Evolutionary conservation across 1,140 invertebrate species (phyloP), one percentile per base, ranked within the genome.

Genomic region (Conus betulinus): DNA sequence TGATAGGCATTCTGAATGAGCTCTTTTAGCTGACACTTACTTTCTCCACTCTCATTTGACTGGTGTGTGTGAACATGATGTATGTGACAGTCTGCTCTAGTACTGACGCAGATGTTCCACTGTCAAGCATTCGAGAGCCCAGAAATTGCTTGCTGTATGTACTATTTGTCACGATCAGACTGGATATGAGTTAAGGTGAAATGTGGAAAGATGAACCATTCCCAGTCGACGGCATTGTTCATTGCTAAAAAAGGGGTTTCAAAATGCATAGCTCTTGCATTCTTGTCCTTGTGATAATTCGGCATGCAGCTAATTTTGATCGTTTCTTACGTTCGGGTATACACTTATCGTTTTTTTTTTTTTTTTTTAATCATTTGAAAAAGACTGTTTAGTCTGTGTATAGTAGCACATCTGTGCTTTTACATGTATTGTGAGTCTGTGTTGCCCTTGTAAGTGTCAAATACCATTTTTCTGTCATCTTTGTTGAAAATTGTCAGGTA

Each of bases 241-340:
- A 71, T 71, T 71, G 67, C 67, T 71, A 71, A 71, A 71, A 71
- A 20, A 23, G 20, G 11, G 67, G 67, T 71, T 71, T 20, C 67
- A 71, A 23, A 23, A 71, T 71, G 67, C 23, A n/a, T 71, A 71
- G 67, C 67, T 71, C 23, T 52, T 63, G 82, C 15, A 60, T 63
- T 84, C 25, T 63, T 6, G 82, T 84, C 53, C 23, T n/a, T 84
- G 82, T 84, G 82, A 84, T 84, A 84, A 27, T 84, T 84, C 82
- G 52, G 53, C 82, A 84, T 84, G 82, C 82, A 84, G 82, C 82
- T 84, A 84, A 81, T 81, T 27, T 13, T 53, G 52, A 81, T 81
- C 10, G 13, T 51, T 81, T 53, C 39, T 39, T 78, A 10, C 25
- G 27, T 78, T 78, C n/a, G 39, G n/a, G 7, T 78, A 15, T 60